Evolutionary conservation across 2,888 invertebrate genomes (phyloP).

Genomic region (Laspeyria flexula): DNA sequence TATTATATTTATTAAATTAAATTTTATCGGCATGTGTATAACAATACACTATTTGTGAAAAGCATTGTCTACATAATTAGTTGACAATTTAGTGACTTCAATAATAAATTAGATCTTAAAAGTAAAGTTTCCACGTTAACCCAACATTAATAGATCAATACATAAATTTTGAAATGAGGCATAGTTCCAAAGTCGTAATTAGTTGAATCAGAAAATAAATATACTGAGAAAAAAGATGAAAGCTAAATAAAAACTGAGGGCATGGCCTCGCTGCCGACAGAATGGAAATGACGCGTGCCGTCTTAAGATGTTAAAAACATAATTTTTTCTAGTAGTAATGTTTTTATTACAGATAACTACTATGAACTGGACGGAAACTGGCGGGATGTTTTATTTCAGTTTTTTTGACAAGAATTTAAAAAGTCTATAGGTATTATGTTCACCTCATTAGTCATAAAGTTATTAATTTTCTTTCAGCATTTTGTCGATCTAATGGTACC

Average conservation of each 20-base stretch:
- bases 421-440: too few species aligned
- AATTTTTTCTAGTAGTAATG: constrained; percentile 23
- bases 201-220: constrained; percentile 15
- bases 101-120: too few species aligned
- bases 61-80: too few species aligned
- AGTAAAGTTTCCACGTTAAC: too few species aligned
- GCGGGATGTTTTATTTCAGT: background rate
- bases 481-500: too few species aligned
- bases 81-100: too few species aligned
- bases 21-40: too few species aligned
- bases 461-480: too few species aligned
- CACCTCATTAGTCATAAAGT: too few species aligned
- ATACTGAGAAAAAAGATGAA: constrained; percentile 27
- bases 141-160: background rate
- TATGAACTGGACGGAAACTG: background rate
- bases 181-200: constrained; percentile 8
- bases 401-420: too few species aligned
- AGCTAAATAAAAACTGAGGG: constrained; percentile 18
- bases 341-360: constrained; percentile 17
- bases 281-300: constrained; percentile 31
- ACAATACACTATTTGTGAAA: too few species aligned
- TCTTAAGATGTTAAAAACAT: constrained; percentile 23
- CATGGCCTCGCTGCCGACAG: constrained; percentile 9
- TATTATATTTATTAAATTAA: too few species aligned
- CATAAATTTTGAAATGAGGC: background rate